Evolutionary conservation across 2,797 vertebrate species (phyloP).

Genomic region (Hippocampus kuda): DNA sequence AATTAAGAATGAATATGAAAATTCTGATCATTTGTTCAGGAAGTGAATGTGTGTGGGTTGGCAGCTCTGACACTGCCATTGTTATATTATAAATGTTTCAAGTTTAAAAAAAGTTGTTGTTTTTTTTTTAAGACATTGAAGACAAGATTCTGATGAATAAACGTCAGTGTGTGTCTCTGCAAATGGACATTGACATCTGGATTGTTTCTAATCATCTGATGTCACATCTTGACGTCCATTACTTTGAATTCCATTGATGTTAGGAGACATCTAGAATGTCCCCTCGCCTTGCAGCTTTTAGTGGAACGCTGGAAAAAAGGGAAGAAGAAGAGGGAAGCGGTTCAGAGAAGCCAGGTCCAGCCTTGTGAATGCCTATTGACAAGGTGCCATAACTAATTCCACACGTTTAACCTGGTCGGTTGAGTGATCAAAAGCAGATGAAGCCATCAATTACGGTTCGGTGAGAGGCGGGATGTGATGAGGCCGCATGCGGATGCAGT

Average conservation of each 20-base stretch:
- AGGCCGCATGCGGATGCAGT: constrained; percentile 54
- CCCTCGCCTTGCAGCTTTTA: neutral
- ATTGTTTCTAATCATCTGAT: no score
- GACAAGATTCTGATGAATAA: neutral
- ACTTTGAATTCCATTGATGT: neutral
- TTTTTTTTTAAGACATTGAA: neutral
- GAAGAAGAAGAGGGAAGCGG: constrained; percentile 4
- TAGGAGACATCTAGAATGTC: neutral
- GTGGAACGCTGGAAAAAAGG: neutral
- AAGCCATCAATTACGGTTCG: constrained; percentile 57
- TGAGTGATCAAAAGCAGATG: constrained; percentile 68
- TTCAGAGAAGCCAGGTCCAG: constrained; percentile 34
- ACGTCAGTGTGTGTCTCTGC: neutral
- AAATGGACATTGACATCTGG: neutral
- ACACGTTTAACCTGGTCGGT: constrained; percentile 46
- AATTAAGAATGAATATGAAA: no score
- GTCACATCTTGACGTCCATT: neutral
- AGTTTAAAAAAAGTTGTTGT: no score
- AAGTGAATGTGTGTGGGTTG: no score
- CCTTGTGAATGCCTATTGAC: constrained; percentile 51
- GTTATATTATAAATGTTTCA: no score
- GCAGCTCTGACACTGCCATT: no score
- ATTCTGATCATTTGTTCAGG: no score
- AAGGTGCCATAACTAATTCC: constrained; percentile 63
- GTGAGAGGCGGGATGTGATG: constrained; percentile 36